phyloP scores from a whole-genome alignment of 2,797 vertebrate genomes.

The Myripristis murdjan region DNA sequence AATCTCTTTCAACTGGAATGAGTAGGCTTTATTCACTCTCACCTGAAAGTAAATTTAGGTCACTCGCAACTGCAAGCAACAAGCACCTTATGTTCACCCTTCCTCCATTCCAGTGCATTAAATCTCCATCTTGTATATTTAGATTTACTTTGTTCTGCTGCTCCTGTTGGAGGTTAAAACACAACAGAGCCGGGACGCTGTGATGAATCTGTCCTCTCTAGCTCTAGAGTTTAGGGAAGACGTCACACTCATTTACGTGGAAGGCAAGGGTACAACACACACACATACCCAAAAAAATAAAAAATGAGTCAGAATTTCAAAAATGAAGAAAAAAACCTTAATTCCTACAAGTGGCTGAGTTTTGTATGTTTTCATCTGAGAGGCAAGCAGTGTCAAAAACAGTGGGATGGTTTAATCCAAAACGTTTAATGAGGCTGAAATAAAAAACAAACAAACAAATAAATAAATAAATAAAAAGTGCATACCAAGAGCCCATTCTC shows the following conservation, averaged over 20 bases:
- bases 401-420: background rate
- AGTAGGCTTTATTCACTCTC: conserved; percentile 26
- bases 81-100: background rate
- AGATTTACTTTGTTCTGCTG: conserved; percentile 18
- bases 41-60: conserved; percentile 27
- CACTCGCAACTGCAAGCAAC: conserved; percentile 10
- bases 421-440: conserved; percentile 12
- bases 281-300: background rate
- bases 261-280: background rate
- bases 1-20: conserved; percentile 25
- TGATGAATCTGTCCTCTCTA: conserved; percentile 23
- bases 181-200: conserved; percentile 22
- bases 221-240: background rate
- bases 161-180: conserved; percentile 37
- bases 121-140: conserved; percentile 25
- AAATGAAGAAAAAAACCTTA: too few relatives aligned
- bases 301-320: too few relatives aligned
- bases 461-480: too few relatives aligned
- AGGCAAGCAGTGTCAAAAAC: too few relatives aligned
- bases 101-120: conserved; percentile 11
- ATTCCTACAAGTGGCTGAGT: background rate
- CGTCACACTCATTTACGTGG: background rate
- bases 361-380: background rate
- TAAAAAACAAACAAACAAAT: too few relatives aligned
- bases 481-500: conserved; percentile 22